Percentiles rank a stretch among this genome's conserved stretches.
These are phyloP conservation scores for Luidia sarsii DNA, from an alignment of 53 echinoderm and acorn worm species.

Conservation along the genomic window DNA sequence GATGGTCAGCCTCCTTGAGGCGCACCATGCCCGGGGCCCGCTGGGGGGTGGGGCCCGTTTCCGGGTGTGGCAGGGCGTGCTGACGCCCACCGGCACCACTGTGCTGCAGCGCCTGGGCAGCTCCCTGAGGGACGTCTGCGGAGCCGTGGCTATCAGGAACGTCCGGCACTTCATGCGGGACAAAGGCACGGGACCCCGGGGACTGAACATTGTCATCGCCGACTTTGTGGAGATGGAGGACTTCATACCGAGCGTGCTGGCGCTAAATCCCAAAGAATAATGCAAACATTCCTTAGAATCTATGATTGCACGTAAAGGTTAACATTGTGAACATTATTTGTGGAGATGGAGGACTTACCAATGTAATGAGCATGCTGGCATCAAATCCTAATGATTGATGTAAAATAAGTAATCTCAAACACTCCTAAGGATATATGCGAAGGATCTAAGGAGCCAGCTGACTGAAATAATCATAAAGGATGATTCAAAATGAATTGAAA, in stretches of 20 bases:
- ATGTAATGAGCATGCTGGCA: no score
- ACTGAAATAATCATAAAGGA: no score
- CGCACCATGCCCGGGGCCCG: constrained; percentile 74
- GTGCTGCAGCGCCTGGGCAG: constrained; percentile 67
- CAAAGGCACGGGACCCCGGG: constrained; percentile 68
- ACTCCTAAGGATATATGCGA: no score
- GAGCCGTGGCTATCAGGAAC: constrained; percentile 66
- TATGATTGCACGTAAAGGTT: no score
- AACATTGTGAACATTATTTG: no score
- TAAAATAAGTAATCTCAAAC: no score
- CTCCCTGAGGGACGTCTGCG: constrained; percentile 62
- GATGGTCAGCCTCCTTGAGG: constrained; percentile 85
- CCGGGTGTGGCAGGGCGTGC: constrained; percentile 79
- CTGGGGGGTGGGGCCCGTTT: constrained; percentile 55
- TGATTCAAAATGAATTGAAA: no score
- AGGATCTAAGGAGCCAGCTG: no score
- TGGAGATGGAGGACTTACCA: no score
- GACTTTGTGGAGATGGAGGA: constrained; percentile 85
- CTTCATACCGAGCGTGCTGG: constrained; percentile 76
- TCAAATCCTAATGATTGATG: no score
- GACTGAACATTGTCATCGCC: constrained; percentile 88
- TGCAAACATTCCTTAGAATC: no score
- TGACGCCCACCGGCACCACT: constrained; percentile 90
- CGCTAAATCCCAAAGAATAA: constrained; percentile 55
- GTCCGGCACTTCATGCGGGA: constrained; percentile 71